These are phyloP conservation scores for Cyphomyrmex costatus DNA, from an alignment of 1,140 invertebrate genomes.

Conservation along the genomic window DNA sequence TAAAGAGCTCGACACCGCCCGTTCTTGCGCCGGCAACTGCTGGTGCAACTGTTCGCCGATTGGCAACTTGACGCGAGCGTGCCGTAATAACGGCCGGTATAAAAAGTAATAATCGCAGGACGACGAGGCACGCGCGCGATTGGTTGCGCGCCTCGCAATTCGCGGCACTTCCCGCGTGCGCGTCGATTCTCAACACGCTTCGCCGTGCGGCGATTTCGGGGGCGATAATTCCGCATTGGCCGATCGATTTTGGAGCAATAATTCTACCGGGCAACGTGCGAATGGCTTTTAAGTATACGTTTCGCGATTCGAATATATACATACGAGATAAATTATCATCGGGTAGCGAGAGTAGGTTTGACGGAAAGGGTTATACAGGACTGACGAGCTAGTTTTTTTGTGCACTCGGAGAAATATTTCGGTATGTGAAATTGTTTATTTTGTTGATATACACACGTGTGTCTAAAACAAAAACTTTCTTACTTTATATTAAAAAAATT, in stretches of 20 bases:
- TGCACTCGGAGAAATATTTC: too few relatives aligned
- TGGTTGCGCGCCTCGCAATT: constrained; percentile 41
- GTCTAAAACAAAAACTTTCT: too few relatives aligned
- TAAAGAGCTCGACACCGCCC: background rate
- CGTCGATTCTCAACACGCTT: background rate
- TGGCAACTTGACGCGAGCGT: constrained; percentile 46
- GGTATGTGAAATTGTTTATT: too few relatives aligned
- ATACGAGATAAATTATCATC: background rate
- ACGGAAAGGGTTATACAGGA: background rate
- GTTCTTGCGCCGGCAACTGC: constrained; percentile 12
- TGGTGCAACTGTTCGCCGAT: constrained; percentile 45
- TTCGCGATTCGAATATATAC: constrained; percentile 13
- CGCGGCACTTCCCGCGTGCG: background rate
- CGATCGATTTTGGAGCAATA: constrained; percentile 17
- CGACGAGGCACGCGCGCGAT: constrained; percentile 38
- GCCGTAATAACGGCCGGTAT: constrained; percentile 50
- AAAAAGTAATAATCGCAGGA: constrained; percentile 49
- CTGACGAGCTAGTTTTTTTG: background rate
- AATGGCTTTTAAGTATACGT: constrained; percentile 36
- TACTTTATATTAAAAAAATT: too few relatives aligned
- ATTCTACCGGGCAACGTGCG: constrained; percentile 20
- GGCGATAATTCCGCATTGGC: background rate
- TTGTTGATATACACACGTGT: too few relatives aligned
- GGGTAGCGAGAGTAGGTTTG: background rate
- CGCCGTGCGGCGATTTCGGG: background rate